Evolutionary conservation across 2,113 vertebrate species (phyloP).

Genomic region (Leiothrix lutea): DNA sequence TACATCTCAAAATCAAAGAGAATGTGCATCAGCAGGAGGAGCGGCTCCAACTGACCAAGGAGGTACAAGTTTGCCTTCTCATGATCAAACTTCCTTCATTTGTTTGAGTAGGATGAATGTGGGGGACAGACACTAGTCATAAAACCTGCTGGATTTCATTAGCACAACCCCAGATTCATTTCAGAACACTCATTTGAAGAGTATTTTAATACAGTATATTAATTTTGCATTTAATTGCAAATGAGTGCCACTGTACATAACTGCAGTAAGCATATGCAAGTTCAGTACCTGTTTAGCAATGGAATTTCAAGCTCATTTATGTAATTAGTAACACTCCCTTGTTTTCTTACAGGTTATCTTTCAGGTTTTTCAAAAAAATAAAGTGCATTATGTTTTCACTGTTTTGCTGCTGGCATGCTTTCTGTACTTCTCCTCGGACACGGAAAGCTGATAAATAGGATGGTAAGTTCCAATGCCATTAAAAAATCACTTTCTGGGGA

Average conservation of each 20-base stretch:
- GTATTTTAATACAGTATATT: neutral
- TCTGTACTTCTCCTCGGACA: neutral
- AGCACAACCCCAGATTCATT: neutral
- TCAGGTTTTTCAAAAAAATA: neutral
- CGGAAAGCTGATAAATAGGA: neutral
- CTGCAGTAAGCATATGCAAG: neutral
- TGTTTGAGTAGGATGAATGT: neutral
- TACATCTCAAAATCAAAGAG: neutral
- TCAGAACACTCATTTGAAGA: neutral
- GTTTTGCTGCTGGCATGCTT: neutral
- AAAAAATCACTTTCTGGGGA: neutral
- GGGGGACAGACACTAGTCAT: neutral
- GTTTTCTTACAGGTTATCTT: neutral
- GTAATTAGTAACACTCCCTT: neutral
- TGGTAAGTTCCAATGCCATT: neutral
- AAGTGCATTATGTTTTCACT: neutral
- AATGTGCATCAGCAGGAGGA: neutral
- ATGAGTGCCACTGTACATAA: neutral
- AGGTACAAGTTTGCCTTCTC: neutral
- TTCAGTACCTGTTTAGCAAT: neutral
- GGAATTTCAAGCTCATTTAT: neutral
- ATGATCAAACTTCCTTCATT: neutral
- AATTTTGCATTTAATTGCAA: conserved; percentile 2
- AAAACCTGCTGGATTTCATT: neutral
- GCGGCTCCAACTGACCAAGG: neutral